Evolutionary conservation across 2,113 vertebrate species (phyloP), one percentile per base, ranked within the genome.

Genomic region (Morphnarchus princeps): DNA sequence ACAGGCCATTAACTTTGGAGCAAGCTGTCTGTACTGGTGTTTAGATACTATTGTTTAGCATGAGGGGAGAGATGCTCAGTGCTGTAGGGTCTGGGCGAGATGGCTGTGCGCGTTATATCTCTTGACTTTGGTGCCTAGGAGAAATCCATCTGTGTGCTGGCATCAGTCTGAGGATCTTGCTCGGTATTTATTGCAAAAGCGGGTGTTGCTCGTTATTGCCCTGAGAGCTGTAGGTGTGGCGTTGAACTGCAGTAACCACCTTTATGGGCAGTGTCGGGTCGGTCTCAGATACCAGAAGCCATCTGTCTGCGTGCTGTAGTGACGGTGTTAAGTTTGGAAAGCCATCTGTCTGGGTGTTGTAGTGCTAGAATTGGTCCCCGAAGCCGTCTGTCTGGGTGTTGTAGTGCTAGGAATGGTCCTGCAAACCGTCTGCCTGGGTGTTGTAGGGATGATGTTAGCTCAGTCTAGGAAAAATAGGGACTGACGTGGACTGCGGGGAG

Each of bases 291-390:
- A 78, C 42, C 77, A 65, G 94, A 9, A 93, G 82, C 96, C 95
- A 95, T 93, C 90, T 97, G 93, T 76, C 72, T 62, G 88, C 2
- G 3, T 73, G 84, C 79, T 76, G 89, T 63, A 94, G 82, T n/a
- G 88, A 74, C 4, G 36, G 80, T 57, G 92, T 84, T 85, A 90
- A 92, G 93, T 92, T 96, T 92, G 95, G 90, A 94, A 61, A 96
- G 90, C 96, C 95, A 96, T 95, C 96, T 97, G 96, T 22, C 93
- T 32, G 95, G 87, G 95, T 97, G 96, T 85, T 96, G 95, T 70
- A 79, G 87, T 36, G 96, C 87, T 89, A 94, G 93, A 52, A 87
- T 77, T 36, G 93, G 95, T 82, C 95, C 91, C 90, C 1, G 5
- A 81, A 90, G 95, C 97, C 67, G 85, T 94, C 95, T 97, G 96